Percentiles rank a stretch among this genome's conserved stretches.
Conservation (phyloP, 2,113 vertebrate species). For the Accipiter virgatus region DNA sequence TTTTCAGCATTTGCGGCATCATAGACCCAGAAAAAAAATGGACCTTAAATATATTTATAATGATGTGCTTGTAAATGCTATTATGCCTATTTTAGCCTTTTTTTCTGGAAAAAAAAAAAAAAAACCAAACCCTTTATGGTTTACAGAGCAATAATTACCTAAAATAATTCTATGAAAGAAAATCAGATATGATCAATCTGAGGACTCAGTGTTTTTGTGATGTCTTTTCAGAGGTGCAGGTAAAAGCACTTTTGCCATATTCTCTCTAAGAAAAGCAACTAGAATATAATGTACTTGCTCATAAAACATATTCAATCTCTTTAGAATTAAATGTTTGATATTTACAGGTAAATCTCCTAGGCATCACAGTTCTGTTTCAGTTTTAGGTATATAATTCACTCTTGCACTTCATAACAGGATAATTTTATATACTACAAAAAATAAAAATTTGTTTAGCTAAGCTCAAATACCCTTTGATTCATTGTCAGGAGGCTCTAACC, state of each 20-base stretch:
- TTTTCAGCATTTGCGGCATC: background rate
- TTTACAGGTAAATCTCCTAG: background rate
- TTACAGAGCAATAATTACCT: background rate
- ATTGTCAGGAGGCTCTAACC: constrained; percentile 6
- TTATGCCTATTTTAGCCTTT: background rate
- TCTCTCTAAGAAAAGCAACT: background rate
- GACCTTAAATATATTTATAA: background rate
- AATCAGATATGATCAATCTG: background rate
- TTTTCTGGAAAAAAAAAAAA: background rate
- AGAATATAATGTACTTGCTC: background rate
- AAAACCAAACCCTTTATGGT: background rate
- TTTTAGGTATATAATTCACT: background rate
- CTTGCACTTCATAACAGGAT: background rate
- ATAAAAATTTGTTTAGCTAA: constrained; percentile 1
- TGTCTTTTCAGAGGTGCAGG: background rate
- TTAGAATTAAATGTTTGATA: background rate
- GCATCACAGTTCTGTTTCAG: background rate
- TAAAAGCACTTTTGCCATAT: background rate
- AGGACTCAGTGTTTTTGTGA: background rate
- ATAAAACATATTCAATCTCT: background rate
- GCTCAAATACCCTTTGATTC: background rate
- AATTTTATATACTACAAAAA: background rate
- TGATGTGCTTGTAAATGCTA: background rate
- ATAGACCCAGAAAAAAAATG: background rate
- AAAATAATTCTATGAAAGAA: background rate